Percentiles rank a stretch among this genome's conserved stretches.
phyloP scores from a whole-genome alignment of 2,888 invertebrate genomes.

The Fabriciana adippe region DNA sequence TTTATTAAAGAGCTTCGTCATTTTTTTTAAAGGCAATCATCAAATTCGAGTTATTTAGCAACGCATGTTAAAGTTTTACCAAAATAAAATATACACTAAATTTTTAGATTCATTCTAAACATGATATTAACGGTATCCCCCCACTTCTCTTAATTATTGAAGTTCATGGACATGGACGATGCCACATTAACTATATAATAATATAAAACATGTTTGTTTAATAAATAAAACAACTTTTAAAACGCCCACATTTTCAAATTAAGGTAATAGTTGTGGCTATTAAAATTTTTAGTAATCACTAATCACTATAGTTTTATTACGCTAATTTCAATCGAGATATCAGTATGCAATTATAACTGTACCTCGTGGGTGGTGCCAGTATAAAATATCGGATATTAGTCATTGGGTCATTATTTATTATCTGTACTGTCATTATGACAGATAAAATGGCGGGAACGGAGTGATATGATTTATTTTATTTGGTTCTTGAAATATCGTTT shows the following conservation, averaged over 20 bases:
- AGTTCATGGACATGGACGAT: neutral
- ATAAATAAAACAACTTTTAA: slow-evolving; percentile 15
- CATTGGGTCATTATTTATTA: slow-evolving; percentile 34
- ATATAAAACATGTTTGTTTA: slow-evolving; percentile 20
- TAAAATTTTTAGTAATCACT: slow-evolving; percentile 15
- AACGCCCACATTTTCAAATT: slow-evolving; percentile 18
- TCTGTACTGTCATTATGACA: slow-evolving; percentile 31
- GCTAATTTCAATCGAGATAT: slow-evolving; percentile 28
- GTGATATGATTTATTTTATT: slow-evolving; percentile 26
- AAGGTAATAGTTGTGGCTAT: slow-evolving; percentile 1
- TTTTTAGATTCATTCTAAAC: too few relatives aligned
- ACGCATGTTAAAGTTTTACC: too few relatives aligned
- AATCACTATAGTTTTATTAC: slow-evolving; percentile 17
- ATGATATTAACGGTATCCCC: neutral
- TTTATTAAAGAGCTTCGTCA: too few relatives aligned
- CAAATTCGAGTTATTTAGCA: too few relatives aligned
- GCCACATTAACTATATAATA: neutral
- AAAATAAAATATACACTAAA: too few relatives aligned
- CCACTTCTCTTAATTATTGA: neutral
- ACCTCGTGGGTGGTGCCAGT: slow-evolving; percentile 25
- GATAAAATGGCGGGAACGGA: slow-evolving; percentile 28
- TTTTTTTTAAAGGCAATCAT: too few relatives aligned
- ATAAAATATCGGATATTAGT: slow-evolving; percentile 27
- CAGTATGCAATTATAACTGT: slow-evolving; percentile 31
- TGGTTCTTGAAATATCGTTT: slow-evolving; percentile 15